Percentiles rank a stretch among this genome's conserved stretches.
phyloP scores from a whole-genome alignment of 2,113 vertebrate genomes.

The Casuarius casuarius region DNA sequence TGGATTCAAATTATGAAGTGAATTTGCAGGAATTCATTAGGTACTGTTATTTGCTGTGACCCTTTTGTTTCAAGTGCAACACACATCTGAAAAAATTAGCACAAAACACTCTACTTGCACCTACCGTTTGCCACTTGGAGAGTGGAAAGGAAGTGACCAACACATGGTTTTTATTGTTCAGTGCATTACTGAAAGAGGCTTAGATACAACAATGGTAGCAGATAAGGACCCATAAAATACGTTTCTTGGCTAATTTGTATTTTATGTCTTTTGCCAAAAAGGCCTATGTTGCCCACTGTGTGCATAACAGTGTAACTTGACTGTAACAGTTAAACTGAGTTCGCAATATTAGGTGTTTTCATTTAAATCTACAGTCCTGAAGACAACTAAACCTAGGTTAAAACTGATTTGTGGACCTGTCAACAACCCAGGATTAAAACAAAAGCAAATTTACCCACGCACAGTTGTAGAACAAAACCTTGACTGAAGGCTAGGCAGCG shows the following conservation, averaged over 20 bases:
- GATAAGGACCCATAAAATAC: background rate
- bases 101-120: background rate
- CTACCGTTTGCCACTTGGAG: background rate
- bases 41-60: background rate
- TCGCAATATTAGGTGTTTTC: background rate
- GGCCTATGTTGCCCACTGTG: background rate
- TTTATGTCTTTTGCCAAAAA: background rate
- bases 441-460: background rate
- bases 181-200: background rate
- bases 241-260: background rate
- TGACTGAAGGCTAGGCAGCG: background rate
- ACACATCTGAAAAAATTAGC: accelerated
- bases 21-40: background rate
- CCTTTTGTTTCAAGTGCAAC: background rate
- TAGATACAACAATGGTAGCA: background rate
- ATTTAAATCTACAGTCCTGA: background rate
- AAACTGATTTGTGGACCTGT: background rate
- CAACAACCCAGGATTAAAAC: background rate
- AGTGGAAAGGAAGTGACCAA: background rate
- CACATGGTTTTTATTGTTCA: background rate
- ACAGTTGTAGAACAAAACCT: background rate
- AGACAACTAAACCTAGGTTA: background rate
- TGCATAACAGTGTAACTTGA: background rate
- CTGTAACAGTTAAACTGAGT: background rate
- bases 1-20: background rate